Evolutionary conservation across 2,888 invertebrate species (phyloP), one percentile per base, ranked within the genome.

Genomic region (Electrophaes corylata): DNA sequence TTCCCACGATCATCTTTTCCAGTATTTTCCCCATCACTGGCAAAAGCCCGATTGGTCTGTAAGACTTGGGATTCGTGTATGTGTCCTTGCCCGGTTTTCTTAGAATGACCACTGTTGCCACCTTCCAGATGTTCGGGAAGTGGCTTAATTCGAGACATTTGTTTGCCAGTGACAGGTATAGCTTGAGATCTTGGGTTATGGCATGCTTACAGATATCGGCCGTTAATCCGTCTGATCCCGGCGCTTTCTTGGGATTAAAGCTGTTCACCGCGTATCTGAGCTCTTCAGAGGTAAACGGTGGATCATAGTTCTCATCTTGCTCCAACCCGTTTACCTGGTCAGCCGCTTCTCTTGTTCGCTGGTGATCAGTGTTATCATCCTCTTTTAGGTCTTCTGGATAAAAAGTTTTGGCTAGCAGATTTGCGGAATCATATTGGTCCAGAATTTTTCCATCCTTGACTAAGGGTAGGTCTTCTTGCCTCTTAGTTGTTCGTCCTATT

Each of bases 11-110:
- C 51, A 44, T 35, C n/a, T 51, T 51, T n/a, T 51, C 44, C 4
- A 62, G 19, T 0, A 66, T 44, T 31, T 66, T 60, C 5, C 62
- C 66, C 1, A 71, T 26, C 0, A 70, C 57, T 1, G 68, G 60
- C 35, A 72, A 56, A 0, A 69, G 53, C 0, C 70, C 69, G 4
- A 71, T 69, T 0, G 67, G 69, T 31, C 67, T 46, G 12, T 29
- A 29, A 3, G 26, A 29, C 6, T 29, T 29, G 5, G 67, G 64
- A 11, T 20, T 40, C 3, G 63, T 41, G 20, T 50, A 50, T 10
- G 19, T 4, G 0, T 19, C 19, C 4, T 50, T 50, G 19, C 20
- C 33, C 6, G 50, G 50, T 33, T 50, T 50, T 8, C 33, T 14
- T 1, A 50, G 12, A 0, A 37, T 29, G 1, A 52, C 53, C 1